Base-by-base conservation (phyloP, 2,797 vertebrate species). In the Melopsittacus undulatus region DNA sequence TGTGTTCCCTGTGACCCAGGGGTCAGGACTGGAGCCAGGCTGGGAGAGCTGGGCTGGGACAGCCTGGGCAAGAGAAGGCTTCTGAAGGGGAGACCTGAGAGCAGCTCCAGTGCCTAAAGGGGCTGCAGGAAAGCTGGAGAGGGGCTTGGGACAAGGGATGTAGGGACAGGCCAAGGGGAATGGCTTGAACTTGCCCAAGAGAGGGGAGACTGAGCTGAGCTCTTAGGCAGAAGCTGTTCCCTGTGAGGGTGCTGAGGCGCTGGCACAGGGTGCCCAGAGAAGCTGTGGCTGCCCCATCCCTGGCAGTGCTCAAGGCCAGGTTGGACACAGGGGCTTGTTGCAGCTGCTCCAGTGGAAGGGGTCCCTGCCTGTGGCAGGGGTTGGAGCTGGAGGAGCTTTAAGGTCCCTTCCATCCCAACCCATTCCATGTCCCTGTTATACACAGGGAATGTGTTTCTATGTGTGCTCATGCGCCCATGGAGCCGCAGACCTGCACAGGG, bases 401-500 rank as follows among this genome's bases (percentile, higher is more conserved):
- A 34, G 13, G 21, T 57, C 54, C n/a, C n/a, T 57, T 57, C n/a
- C 22, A 57, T 4, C 21, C 32, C n/a, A 51, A 24, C n/a, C 56
- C 56, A 57, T 57, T 13, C n/a, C n/a, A 7, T 16, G 56, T 23
- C n/a, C 9, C 56, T 57, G 1, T 34, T 22, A 23, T 23, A 7
- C 14, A 10, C 56, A 57, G n/a, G 38, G 51, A 80, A 10, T 34
- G 38, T 3, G 4, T 40, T 72, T 17, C 57, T 79, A 17, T 7
- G 15, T 27, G 45, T 7, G 29, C 56, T 66, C 1, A 0, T 30
- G 36, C 34, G 34, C 3, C 23, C 46, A 12, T 36, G 0, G 1
- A 57, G 75, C 32, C 9, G 13, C 51, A 34, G 52, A 72, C 16
- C 57, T 23, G 26, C 19, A n/a, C 45, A 2, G 10, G 75, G 42